Evolutionary conservation across 2,113 vertebrate genomes (phyloP).

Genomic region (Neotragus moschatus): DNA sequence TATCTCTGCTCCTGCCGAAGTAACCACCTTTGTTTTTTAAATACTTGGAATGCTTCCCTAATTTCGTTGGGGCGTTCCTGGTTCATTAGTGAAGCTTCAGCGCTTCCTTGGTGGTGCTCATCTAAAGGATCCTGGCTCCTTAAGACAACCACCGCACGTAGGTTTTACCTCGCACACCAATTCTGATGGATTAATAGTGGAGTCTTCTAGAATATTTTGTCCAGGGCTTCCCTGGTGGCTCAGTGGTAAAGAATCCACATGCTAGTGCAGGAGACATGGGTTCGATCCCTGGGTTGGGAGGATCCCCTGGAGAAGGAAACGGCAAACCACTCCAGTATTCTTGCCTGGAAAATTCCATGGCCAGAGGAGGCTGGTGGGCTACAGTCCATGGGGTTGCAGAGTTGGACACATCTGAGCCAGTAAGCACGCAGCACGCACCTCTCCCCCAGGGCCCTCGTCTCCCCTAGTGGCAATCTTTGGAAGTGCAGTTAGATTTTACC

Average conservation of each 20-base stretch:
- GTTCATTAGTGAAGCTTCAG: background rate
- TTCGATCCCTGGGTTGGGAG: background rate
- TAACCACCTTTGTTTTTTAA: background rate
- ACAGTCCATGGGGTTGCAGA: background rate
- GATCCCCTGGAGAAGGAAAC: background rate
- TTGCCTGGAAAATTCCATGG: background rate
- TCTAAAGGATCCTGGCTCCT: background rate
- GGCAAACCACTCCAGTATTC: background rate
- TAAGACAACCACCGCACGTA: accelerated
- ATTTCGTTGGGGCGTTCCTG: background rate
- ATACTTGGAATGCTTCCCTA: background rate
- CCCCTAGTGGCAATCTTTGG: background rate
- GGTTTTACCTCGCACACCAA: background rate
- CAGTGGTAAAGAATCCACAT: background rate
- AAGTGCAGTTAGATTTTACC: background rate
- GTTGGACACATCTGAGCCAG: background rate
- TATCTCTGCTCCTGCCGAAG: background rate
- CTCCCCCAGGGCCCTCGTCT: background rate
- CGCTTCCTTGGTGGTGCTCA: background rate
- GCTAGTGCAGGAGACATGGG: background rate
- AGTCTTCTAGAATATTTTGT: background rate
- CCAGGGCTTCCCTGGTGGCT: background rate
- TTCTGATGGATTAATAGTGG: background rate
- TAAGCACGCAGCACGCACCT: accelerated
- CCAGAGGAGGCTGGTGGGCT: background rate